Percentiles rank a stretch among this genome's conserved stretches.
These are phyloP conservation scores for Oreamnos americanus DNA, from an alignment of 2,113 vertebrate species.

Conservation along the genomic window DNA sequence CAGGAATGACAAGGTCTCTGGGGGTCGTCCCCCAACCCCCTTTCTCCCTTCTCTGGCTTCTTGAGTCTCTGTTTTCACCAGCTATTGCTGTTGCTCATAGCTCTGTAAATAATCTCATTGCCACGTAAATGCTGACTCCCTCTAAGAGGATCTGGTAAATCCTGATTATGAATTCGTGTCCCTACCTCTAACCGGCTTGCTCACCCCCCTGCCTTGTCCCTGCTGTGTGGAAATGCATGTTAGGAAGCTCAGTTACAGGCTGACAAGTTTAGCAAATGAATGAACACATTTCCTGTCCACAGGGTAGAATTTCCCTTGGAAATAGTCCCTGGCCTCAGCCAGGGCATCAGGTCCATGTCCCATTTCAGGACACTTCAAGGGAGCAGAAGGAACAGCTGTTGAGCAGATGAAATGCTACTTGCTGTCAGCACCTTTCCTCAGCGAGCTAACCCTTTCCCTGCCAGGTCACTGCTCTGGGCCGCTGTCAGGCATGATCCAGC, in stretches of 20 bases:
- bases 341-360: conserved; percentile 17
- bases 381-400: conserved; percentile 54
- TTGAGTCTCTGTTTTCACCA: not conserved
- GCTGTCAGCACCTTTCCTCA: not conserved
- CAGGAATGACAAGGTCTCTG: not conserved
- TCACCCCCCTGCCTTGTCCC: conserved; percentile 35
- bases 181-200: conserved; percentile 50
- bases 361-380: conserved; percentile 64
- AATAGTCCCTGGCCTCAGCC: conserved; percentile 54
- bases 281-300: conserved; percentile 59
- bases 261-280: conserved; percentile 71
- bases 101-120: conserved; percentile 60
- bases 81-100: conserved; percentile 19
- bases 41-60: not conserved
- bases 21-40: fast-evolving
- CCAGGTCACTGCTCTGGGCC: not conserved
- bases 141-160: conserved; percentile 64
- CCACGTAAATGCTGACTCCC: conserved; percentile 47
- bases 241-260: conserved; percentile 58
- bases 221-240: not conserved
- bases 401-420: conserved; percentile 47
- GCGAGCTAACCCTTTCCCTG: not conserved
- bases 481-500: not conserved
- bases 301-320: conserved; percentile 73
- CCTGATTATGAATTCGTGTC: conserved; percentile 58